Evolutionary conservation across 2,797 vertebrate genomes (phyloP), one percentile per base, ranked within the genome.

Genomic region (Columba guinea): DNA sequence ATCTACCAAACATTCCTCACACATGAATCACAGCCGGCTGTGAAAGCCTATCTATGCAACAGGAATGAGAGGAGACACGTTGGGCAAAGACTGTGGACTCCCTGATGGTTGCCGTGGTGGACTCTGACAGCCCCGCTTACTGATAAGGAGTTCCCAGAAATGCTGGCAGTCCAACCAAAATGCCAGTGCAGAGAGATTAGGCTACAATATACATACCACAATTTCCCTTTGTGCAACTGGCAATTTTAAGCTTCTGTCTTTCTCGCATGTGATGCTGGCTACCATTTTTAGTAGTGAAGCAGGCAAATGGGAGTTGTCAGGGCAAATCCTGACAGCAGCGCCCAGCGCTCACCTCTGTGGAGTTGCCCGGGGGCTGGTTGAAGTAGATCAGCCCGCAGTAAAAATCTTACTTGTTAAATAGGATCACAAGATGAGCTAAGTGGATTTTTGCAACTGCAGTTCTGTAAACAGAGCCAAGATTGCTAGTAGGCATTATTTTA

Each of bases 1-100:
- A 93, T 96, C 96, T 93, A 46, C 81, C 85, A 20, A 35, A 8
- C 96, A 97, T 97, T 97, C 95, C 94, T 95, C 32, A 52, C 71
- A 7, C 1, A 30, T 97, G 97, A 97, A 82, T 97, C 96, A 95
- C 74, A 24, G 95, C 37, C 84, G 93, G 74, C 93, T 91, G 52
- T 73, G 76, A 64, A 78, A 96, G 94, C 93, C 92, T 84, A 37
- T 90, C 84, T 89, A 5, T 84, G 94, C 69, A 34, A 62, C 24
- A 21, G 63, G 90, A 69, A 39, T 89, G 83, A 93, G 87, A 71
- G 71, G 75, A 91, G 89, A 39, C 67, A 15, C 7, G 21, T 60
- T 68, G 37, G 13, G 9, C 79, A 67, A 68, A 80, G 79, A 14
- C 44, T 13, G 16, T 0, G 5, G 70, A 9, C 62, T 87, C 83